Base-by-base conservation (phyloP, 1,140 invertebrate species). In the Microplitis demolitor region DNA sequence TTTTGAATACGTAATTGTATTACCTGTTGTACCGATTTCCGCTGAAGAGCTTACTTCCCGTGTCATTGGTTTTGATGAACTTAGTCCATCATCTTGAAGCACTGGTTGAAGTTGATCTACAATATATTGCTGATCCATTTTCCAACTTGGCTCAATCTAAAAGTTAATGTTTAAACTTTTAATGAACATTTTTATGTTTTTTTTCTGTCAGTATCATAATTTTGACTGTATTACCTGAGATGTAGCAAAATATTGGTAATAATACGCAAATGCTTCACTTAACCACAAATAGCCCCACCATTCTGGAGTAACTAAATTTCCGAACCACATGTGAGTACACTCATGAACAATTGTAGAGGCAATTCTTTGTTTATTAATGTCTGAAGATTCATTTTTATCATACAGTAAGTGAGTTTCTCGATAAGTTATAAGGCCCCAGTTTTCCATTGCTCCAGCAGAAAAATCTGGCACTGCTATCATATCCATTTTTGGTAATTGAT, bases 1-100 rank as follows among this genome's bases (percentile, higher is more conserved):
- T 87, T 95, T 95, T n/a, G 85, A 84, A 75, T 95, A 95, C 11
- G 91, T 93, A 45, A 94, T 93, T 1, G 81, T 81, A 79, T 93
- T 91, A 82, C 94, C 94, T 50, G 91, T 90, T 61, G 87, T 83
- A 13, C 82, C 84, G 37, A 95, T 90, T 82, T 92, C 88, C 16
- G 84, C 80, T 37, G 88, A 88, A 74, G 62, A 82, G 0, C 0
- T 78, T 78, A 78, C 74, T 0, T 70, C 33, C 39, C 82, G 78
- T 34, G 82, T 82, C 78, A 87, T 76, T 4, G 85, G 74, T 6
- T 67, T 45, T 4, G 83, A 79, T 39, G 77, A 64, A 31, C 79
- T 75, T 0, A 79, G 24, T 11, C 73, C 76, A 39, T 87, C 86
- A 2, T 69, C 74, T 2, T 33, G 45, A 8, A 83, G 72, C 6